Conservation (phyloP, 2,888 invertebrate genomes). For the Siphlonurus alternatus region DNA sequence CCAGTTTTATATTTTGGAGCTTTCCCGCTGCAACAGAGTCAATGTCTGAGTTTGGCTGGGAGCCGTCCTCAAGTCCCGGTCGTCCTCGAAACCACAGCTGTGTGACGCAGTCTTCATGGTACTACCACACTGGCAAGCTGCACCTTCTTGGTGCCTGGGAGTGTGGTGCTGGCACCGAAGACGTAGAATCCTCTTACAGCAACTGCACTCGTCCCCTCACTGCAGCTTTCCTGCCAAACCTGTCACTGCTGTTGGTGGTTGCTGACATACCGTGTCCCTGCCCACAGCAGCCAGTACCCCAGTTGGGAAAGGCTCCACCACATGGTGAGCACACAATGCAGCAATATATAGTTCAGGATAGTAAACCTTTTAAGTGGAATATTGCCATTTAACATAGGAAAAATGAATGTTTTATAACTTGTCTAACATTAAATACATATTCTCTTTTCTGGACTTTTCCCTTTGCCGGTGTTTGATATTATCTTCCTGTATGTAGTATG, state of each 20-base stretch:
- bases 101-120: conserved; percentile 11
- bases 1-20: conserved; percentile 7
- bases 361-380: too few relatives aligned
- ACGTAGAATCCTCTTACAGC: too few relatives aligned
- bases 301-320: neutral
- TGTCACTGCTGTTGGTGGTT: conserved; percentile 11
- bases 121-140: conserved; percentile 8
- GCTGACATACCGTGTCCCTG: conserved; percentile 11
- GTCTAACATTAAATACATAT: too few relatives aligned
- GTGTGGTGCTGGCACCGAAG: conserved; percentile 4
- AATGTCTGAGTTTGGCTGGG: conserved; percentile 8
- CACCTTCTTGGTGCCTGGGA: conserved; percentile 4
- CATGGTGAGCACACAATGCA: neutral
- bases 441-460: too few relatives aligned
- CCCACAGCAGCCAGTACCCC: neutral
- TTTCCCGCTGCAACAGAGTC: neutral
- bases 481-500: too few relatives aligned
- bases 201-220: conserved; percentile 10
- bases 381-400: too few relatives aligned
- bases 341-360: too few relatives aligned
- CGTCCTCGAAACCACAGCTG: conserved; percentile 9
- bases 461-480: too few relatives aligned
- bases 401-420: too few relatives aligned
- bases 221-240: conserved; percentile 10
- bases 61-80: neutral